A percentile compares a stretch with the other conserved stretches of the same genome.
These are phyloP conservation scores for Siniperca chuatsi DNA, from an alignment of 2,113 vertebrate species.

Conservation along the genomic window DNA sequence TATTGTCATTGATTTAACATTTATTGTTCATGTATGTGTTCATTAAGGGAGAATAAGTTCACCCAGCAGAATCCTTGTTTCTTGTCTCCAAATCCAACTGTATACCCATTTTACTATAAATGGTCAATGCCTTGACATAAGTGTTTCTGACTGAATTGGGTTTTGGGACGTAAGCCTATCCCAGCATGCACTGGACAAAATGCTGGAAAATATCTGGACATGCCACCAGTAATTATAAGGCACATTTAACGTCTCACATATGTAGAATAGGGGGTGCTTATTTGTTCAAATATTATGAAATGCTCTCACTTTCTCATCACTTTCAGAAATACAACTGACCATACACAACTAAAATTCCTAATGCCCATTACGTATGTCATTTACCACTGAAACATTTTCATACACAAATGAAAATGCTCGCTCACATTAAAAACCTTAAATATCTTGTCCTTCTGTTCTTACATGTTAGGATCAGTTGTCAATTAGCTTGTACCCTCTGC, in stretches of 20 bases:
- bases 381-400: not conserved
- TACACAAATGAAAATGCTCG: not conserved
- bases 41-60: not conserved
- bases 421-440: not conserved
- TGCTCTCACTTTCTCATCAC: not conserved
- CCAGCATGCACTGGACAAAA: constrained; percentile 8
- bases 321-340: not conserved
- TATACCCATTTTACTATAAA: not conserved
- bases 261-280: not conserved
- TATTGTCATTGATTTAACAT: not conserved
- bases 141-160: not conserved
- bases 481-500: not conserved
- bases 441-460: not conserved
- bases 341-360: not conserved
- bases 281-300: not conserved
- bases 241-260: not conserved
- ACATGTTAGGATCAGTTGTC: not conserved
- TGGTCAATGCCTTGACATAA: not conserved
- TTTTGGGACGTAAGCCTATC: not conserved
- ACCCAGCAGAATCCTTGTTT: not conserved
- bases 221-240: not conserved
- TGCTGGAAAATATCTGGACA: not conserved
- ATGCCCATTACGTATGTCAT: not conserved
- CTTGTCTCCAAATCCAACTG: not conserved
- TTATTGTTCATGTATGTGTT: not conserved